A percentile compares a stretch with the other conserved stretches of the same genome.
Conservation (phyloP, 2,888 invertebrate genomes). For the Chloroclysta siterata region DNA sequence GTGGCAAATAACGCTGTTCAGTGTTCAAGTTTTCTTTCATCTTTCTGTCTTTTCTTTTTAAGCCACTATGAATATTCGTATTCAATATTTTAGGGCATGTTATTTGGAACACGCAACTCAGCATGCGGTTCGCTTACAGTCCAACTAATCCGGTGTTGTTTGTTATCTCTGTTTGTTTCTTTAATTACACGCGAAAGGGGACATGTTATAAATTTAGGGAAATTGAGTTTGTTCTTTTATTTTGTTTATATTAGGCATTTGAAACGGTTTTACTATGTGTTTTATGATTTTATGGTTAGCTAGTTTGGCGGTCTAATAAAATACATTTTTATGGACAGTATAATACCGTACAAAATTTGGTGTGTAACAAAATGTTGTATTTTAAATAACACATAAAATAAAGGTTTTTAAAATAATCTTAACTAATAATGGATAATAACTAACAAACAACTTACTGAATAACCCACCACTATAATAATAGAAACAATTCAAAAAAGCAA, state of each 20-base stretch:
- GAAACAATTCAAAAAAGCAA: conserved; percentile 21
- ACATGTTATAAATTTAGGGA: conserved; percentile 27
- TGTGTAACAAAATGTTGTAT: too few species aligned
- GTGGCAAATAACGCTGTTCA: neutral
- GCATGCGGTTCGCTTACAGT: conserved; percentile 46
- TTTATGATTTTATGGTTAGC: neutral
- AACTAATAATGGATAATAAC: neutral
- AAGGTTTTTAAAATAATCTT: neutral
- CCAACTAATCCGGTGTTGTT: conserved; percentile 49
- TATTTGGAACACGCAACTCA: conserved; percentile 27
- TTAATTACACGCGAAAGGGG: conserved; percentile 60
- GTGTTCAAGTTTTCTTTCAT: conserved; percentile 15
- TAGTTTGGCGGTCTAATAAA: neutral
- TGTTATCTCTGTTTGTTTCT: conserved; percentile 59
- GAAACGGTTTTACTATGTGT: neutral
- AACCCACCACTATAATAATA: conserved; percentile 17
- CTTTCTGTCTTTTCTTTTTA: conserved; percentile 21
- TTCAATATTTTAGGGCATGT: conserved; percentile 17
- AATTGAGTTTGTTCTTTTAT: conserved; percentile 4
- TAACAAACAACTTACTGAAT: neutral
- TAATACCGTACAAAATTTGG: too few species aligned
- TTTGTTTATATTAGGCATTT: neutral
- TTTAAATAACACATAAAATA: neutral
- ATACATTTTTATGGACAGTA: neutral
- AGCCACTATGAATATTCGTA: conserved; percentile 27